phyloP scores from a whole-genome alignment of 2,113 vertebrate species.

The Pongo pygmaeus region DNA sequence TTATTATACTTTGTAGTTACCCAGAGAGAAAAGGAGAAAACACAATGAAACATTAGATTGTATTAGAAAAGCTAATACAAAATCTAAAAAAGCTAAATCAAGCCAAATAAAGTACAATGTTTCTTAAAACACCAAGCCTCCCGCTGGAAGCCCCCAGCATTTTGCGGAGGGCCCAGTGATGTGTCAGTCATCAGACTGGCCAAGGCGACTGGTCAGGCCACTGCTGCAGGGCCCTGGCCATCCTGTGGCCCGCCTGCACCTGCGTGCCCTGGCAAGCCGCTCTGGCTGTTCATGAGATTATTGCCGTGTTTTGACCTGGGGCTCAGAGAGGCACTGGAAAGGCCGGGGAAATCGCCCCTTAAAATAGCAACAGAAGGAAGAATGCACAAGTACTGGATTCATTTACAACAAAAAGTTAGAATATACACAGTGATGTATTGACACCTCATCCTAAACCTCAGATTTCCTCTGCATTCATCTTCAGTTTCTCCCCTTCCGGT shows the following conservation, averaged over 20 bases:
- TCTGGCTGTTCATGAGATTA: fast-evolving
- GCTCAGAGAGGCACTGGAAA: fast-evolving
- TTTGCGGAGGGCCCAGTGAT: fast-evolving
- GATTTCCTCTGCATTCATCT: fast-evolving
- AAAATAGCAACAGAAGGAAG: not conserved
- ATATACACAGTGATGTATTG: fast-evolving
- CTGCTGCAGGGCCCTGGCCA: not conserved
- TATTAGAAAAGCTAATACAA: not conserved
- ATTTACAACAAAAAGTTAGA: fast-evolving
- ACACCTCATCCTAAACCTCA: fast-evolving
- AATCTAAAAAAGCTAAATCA: no score
- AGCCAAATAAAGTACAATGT: fast-evolving
- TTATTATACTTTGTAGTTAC: not conserved
- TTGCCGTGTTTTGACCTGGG: fast-evolving
- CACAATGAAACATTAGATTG: no score
- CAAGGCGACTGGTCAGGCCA: no score
- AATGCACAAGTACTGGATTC: not conserved
- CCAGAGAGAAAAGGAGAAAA: not conserved
- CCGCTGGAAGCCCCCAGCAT: fast-evolving
- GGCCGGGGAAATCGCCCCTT: not conserved
- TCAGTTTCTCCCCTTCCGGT: no score
- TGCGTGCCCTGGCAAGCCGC: no score
- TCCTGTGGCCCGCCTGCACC: fast-evolving
- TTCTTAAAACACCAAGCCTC: fast-evolving
- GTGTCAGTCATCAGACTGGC: not conserved